Evolutionary conservation across 2,113 vertebrate species (phyloP), one percentile per base, ranked within the genome.

Genomic region (Planiliza haematocheilus): DNA sequence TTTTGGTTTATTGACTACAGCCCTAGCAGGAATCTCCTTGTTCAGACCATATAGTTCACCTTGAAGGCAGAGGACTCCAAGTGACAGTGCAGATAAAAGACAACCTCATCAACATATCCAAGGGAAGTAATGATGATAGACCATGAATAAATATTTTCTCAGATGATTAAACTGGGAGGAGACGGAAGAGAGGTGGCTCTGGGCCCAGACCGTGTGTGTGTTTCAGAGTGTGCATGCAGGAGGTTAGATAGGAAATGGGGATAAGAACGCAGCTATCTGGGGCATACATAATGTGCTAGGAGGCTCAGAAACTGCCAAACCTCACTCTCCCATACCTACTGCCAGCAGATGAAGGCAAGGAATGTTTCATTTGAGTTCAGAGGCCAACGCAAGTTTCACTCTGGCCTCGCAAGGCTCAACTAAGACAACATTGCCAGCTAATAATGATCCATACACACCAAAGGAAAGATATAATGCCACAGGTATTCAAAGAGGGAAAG

Each of bases 131-230:
- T 78, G 63, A 79, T 18, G 59, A 78, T n/a, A 55, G 79, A 63
- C 56, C 63, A 61, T 12, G 86, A 90, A 91, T 90, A 87, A 84
- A 91, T 88, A 90, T 92, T 85, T 84, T 73, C 84, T 83, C 58
- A 78, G 64, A 85, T 88, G 83, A 91, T 88, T 88, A 79, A 87
- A 87, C 51, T 60, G 45, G 76, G 52, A 61, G 74, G 71, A 81
- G 17, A 57, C 36, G 70, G 34, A 72, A 18, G 58, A 74, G 73
- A 67, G 45, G 65, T 70, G 77, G 74, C 61, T 65, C 39, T 65
- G 66, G 41, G 76, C 49, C 20, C 41, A 61, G 55, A 39, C 10
- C 67, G 53, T 53, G 66, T 48, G 74, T 70, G 51, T 69, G 50
- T 30, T 30, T 30, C 3, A 59, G 48, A 56, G 56, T 70, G 59